Base-by-base conservation (phyloP, 2,797 vertebrate species). In the Graptemys geographica region DNA sequence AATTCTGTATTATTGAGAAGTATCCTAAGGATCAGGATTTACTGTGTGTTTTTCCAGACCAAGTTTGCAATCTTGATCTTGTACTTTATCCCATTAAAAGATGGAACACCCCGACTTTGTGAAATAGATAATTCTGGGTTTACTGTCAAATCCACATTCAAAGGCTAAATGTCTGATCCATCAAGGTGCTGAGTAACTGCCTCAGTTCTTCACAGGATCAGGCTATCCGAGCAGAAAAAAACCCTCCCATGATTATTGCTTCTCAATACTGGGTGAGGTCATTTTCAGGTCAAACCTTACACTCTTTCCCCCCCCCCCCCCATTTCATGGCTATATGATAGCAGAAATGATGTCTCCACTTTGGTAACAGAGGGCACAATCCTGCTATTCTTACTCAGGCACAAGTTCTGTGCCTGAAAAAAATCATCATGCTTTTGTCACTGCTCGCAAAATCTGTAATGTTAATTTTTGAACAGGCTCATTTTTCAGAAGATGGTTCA, bases 401-500 rank as follows among this genome's bases (percentile, higher is more conserved):
- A 96, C 94, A 96, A 96, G 91, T 74, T 94, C 79, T 89, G 69
- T 8, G 94, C 91, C 87, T 53, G 93, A 87, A 96, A 95, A 96
- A 94, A 94, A 92, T 94, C 4, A 94, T 94, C 91, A 92, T 94
- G 94, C 86, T 93, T 89, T 90, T 94, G 94, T 97, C 95, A 95
- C 92, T 96, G 95, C 84, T 93, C 96, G 94, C 96, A 96, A 97
- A 96, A 92, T 95, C 81, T 91, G 87, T 93, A 95, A 96, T 88
- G 95, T 96, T 97, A 96, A 96, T 94, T 96, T 96, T 97, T 95
- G 94, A 96, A 96, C 93, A 93, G 87, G 79, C 91, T 88, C 94
- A 69, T 88, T 97, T 96, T 92, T 95, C 94, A 89, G 92, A 87
- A 93, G 90, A 96, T 84, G 89, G 96, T 94, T 97, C 95, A 97